Conservation (phyloP, 2,797 vertebrate genomes). For the Darevskia nairensis region DNA sequence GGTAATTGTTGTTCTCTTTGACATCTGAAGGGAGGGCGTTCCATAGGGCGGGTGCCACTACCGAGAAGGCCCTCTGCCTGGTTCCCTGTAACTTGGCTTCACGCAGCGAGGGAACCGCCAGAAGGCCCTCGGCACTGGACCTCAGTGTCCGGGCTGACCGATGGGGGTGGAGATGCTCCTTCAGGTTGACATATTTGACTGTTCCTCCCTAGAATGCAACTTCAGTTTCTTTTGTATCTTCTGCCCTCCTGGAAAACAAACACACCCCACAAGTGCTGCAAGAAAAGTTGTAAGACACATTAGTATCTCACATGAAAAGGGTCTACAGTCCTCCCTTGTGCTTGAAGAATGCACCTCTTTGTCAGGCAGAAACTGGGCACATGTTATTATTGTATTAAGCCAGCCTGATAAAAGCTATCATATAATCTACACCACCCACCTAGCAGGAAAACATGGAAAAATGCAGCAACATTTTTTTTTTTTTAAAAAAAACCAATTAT, state of each 20-base stretch:
- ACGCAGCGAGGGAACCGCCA: too few species aligned
- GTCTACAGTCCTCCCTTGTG: too few species aligned
- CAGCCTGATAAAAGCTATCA: constrained; percentile 60
- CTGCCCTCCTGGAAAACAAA: background rate
- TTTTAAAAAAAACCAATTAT: background rate
- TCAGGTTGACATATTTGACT: too few species aligned
- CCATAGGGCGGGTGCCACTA: too few species aligned
- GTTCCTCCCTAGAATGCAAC: background rate
- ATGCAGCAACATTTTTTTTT: constrained; percentile 28
- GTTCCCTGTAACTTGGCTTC: too few species aligned
- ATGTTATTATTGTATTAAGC: constrained; percentile 37
- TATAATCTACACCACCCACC: constrained; percentile 12
- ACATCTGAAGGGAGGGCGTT: too few species aligned
- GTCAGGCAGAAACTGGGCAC: constrained; percentile 36
- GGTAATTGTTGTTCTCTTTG: too few species aligned
- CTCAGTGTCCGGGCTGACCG: too few species aligned
- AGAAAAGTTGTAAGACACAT: background rate
- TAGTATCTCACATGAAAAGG: constrained; percentile 10
- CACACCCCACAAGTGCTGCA: background rate
- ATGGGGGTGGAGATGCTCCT: too few species aligned
- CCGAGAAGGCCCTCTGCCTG: too few species aligned
- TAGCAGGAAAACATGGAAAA: background rate
- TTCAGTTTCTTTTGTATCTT: background rate
- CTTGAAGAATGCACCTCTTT: background rate
- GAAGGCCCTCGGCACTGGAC: too few species aligned